Evolutionary conservation across 2,888 invertebrate genomes (phyloP).

Genomic region (Acronicta aceris): DNA sequence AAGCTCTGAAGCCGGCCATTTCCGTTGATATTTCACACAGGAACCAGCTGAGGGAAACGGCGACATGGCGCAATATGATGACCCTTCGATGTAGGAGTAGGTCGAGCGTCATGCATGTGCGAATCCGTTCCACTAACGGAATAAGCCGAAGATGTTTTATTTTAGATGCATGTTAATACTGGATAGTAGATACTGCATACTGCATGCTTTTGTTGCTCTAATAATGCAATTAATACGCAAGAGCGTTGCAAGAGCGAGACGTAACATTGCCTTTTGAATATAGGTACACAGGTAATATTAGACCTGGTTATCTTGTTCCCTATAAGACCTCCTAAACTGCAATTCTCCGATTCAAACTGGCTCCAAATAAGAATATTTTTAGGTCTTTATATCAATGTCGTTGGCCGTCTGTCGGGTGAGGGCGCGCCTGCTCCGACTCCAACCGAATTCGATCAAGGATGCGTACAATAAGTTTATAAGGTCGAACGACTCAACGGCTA

Average conservation of each 20-base stretch:
- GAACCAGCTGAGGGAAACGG: conserved; percentile 59
- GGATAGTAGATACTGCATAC: background rate
- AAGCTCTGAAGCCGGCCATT: conserved; percentile 76
- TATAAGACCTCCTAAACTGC: conserved; percentile 21
- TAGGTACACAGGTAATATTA: no score
- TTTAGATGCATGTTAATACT: conserved; percentile 1
- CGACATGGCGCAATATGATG: conserved; percentile 43
- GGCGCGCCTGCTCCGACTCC: conserved; percentile 57
- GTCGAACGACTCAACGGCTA: conserved; percentile 64
- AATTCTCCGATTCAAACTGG: conserved; percentile 48
- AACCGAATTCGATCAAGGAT: conserved; percentile 74
- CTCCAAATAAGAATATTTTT: conserved; percentile 13
- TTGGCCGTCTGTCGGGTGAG: conserved; percentile 55
- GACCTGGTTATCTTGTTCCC: conserved; percentile 8
- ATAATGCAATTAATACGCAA: no score
- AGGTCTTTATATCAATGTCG: conserved; percentile 45
- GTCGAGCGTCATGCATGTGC: conserved; percentile 3
- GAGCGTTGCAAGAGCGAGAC: no score
- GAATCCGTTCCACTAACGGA: background rate
- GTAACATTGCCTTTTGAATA: background rate
- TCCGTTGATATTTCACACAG: conserved; percentile 80
- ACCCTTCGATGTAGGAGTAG: conserved; percentile 20
- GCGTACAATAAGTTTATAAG: conserved; percentile 71
- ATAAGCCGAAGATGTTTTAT: background rate
- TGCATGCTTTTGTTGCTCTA: background rate